Evolutionary conservation across 2,113 vertebrate species (phyloP), one percentile per base, ranked within the genome.

Genomic region (Chiloscyllium plagiosum): DNA sequence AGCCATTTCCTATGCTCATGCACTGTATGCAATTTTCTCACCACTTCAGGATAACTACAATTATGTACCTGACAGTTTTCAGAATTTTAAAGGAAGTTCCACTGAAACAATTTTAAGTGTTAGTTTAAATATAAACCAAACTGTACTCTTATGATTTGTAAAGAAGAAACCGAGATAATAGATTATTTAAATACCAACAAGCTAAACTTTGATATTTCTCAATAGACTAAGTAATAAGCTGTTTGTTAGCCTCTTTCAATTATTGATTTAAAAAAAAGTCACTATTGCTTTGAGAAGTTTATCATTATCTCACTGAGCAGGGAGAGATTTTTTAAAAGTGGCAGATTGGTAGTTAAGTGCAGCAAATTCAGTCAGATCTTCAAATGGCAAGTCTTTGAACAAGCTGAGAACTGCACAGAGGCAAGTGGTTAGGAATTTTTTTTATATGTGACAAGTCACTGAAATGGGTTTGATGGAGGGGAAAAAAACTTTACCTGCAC

Each of bases 141-240:
- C 37, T 83, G 17, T 17, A 83, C 7, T 83, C 37, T 42, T 4
- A 83, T 83, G 80, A 42, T 17, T 37, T 83, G 42, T 83, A 22
- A 47, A 83, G 17, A 83, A 83, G 37, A 20, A 17, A 83, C 37
- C 42, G 37, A 47, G 80, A 83, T 83, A 37, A 47, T 22, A 20
- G 37, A 8, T 87, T 50, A 50, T 56, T 89, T 89, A 89, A 89
- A 52, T 50, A 56, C 50, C 56, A 89, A 89, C 10, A 22, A 89
- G 86, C 37, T 4, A 24, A 52, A 26, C 85, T 26, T 56, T 61
- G 50, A 90, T 90, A 26, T 90, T 90, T 56, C 52, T 65, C 52
- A 90, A 90, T 90, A 65, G 26, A 29, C 87, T 90, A 56, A 90
- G 56, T 33, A 61, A 90, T 90, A 90, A 90, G 37, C 80, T 83